A percentile compares a stretch with the other conserved stretches of the same genome.
Conservation (phyloP, 2,113 vertebrate species). For the Pteruthius melanotis region DNA sequence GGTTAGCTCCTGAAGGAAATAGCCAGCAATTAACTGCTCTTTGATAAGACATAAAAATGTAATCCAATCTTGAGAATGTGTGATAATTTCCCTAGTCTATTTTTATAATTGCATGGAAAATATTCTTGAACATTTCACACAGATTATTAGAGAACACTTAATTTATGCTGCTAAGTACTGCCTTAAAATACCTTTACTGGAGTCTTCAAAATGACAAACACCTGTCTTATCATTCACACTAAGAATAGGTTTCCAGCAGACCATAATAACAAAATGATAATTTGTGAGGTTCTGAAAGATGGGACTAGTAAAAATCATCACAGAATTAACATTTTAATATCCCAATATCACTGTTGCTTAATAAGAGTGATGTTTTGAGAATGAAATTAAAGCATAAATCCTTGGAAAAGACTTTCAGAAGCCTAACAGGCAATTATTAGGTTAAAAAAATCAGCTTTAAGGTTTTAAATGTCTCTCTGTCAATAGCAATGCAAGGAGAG, state of each 20-base stretch:
- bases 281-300: conserved; percentile 34
- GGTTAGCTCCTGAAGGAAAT: background rate
- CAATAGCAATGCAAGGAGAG: background rate
- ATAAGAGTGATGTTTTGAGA: conserved; percentile 12
- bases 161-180: conserved; percentile 14
- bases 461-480: background rate
- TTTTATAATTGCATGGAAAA: conserved; percentile 11
- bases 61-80: background rate
- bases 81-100: background rate
- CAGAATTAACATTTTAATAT: conserved; percentile 45
- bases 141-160: conserved; percentile 5
- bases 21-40: background rate
- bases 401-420: background rate
- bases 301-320: conserved; percentile 33
- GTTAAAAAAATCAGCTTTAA: background rate
- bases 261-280: conserved; percentile 38
- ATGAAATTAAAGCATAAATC: conserved; percentile 10
- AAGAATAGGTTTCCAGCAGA: conserved; percentile 26
- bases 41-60: background rate
- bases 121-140: background rate
- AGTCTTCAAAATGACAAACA: conserved; percentile 60
- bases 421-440: background rate
- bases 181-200: conserved; percentile 15
- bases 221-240: conserved; percentile 44
- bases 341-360: background rate